Evolutionary conservation across 2,113 vertebrate species (phyloP).

Genomic region (Hyaena hyaena): DNA sequence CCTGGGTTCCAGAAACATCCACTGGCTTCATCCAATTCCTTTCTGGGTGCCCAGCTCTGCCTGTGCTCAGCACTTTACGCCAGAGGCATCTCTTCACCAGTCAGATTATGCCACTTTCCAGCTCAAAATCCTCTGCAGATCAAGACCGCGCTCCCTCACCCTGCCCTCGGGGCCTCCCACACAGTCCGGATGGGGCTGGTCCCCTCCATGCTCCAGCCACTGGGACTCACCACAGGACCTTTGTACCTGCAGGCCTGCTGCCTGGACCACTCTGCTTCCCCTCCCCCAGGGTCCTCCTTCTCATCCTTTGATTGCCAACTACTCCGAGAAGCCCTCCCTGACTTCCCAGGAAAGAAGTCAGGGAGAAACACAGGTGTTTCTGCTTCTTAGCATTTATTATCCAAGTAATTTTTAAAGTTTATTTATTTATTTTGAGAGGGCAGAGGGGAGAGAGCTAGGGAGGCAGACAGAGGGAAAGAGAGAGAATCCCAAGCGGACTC

Average conservation of each 20-base stretch:
- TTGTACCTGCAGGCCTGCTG: neutral
- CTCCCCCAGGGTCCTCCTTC: neutral
- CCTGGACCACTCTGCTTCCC: accelerated
- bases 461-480: too few species aligned
- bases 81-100: neutral
- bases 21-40: accelerated
- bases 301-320: neutral
- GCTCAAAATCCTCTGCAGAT: neutral
- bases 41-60: neutral
- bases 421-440: too few species aligned
- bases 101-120: conserved; percentile 30
- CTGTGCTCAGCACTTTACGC: neutral
- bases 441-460: too few species aligned
- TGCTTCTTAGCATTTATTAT: neutral
- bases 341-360: neutral
- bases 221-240: neutral
- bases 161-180: neutral
- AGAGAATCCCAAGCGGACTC: too few species aligned
- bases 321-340: neutral
- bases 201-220: neutral
- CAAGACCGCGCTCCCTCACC: neutral
- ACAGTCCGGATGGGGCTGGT: neutral
- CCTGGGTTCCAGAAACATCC: neutral
- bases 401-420: neutral
- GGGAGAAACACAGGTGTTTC: neutral